Conservation (phyloP, 2,888 invertebrate species). For the Caenorhabditis becei region DNA sequence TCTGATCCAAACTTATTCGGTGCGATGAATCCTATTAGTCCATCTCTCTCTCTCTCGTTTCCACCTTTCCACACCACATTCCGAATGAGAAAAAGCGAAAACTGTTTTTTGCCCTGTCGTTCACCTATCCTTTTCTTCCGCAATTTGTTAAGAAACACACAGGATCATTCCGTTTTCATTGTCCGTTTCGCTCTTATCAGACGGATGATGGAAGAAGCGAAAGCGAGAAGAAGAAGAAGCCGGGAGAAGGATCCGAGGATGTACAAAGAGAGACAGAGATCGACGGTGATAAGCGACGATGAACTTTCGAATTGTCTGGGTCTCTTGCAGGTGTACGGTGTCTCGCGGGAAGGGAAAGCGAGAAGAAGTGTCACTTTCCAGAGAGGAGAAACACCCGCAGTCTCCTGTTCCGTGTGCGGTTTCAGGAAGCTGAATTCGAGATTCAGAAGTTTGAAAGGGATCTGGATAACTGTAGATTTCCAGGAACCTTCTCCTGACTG, state of each 20-base stretch:
- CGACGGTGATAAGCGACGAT: constrained; percentile 28
- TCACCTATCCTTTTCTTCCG: constrained; percentile 9
- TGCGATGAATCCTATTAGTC: constrained; percentile 15
- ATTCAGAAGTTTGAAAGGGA: background rate
- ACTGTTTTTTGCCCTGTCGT: background rate
- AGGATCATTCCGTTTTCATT: constrained; percentile 27
- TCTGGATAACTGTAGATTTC: background rate
- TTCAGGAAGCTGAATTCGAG: constrained; percentile 15
- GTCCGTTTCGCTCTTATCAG: constrained; percentile 28
- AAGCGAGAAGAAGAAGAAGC: constrained; percentile 42
- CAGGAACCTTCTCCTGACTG: too few relatives aligned
- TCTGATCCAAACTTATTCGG: background rate
- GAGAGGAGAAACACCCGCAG: constrained; percentile 7
- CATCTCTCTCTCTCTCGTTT: too few relatives aligned
- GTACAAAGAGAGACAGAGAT: constrained; percentile 27
- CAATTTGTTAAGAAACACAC: constrained; percentile 32
- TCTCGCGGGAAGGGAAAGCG: constrained; percentile 25
- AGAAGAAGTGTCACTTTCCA: constrained; percentile 50
- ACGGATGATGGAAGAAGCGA: constrained; percentile 38
- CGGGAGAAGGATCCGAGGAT: constrained; percentile 33
- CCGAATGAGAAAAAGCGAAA: background rate
- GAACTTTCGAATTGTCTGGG: constrained; percentile 10
- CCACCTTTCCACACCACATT: constrained; percentile 8
- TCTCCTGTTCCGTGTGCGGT: constrained; percentile 22
- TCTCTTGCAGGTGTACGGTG: constrained; percentile 25